Conservation (phyloP, 2,888 invertebrate species). For the Rhingia rostrata region DNA sequence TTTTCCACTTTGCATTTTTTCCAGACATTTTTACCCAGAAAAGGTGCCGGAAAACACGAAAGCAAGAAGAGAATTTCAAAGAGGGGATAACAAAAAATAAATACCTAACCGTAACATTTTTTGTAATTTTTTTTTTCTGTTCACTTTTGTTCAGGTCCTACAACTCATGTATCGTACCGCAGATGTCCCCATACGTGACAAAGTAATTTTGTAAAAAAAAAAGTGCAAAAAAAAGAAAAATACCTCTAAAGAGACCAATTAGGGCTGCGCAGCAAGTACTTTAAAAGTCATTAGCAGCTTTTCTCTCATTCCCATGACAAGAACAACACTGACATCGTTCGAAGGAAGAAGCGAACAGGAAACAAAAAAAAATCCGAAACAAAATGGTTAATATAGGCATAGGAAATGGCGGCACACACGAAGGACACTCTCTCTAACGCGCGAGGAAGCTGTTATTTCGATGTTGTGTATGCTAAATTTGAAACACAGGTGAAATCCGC, state of each 20-base stretch:
- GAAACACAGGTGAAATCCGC: conserved; percentile 59
- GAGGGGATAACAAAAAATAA: conserved; percentile 17
- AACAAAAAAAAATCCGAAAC: conserved; percentile 16
- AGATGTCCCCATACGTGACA: conserved; percentile 68
- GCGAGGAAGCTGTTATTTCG: conserved; percentile 48
- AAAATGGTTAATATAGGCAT: conserved; percentile 61
- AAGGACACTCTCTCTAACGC: conserved; percentile 46
- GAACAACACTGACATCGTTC: conserved; percentile 38
- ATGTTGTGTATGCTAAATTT: conserved; percentile 44
- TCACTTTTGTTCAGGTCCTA: conserved; percentile 20
- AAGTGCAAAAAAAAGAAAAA: conserved; percentile 46
- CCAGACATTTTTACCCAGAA: neutral
- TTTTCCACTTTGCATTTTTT: conserved; percentile 65
- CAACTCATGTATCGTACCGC: conserved; percentile 61
- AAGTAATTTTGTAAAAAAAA: conserved; percentile 68
- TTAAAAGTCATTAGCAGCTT: conserved; percentile 82
- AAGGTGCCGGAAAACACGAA: conserved; percentile 64
- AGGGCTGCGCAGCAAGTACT: conserved; percentile 75
- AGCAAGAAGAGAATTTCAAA: conserved; percentile 57
- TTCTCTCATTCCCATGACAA: conserved; percentile 66
- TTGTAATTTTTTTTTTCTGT: conserved; percentile 4
- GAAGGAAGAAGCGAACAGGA: conserved; percentile 9
- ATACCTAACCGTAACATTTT: conserved; percentile 44
- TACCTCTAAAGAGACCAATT: conserved; percentile 66
- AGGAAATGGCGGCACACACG: conserved; percentile 42